Conservation (phyloP, 2,888 invertebrate genomes). For the Protonemura montana region DNA sequence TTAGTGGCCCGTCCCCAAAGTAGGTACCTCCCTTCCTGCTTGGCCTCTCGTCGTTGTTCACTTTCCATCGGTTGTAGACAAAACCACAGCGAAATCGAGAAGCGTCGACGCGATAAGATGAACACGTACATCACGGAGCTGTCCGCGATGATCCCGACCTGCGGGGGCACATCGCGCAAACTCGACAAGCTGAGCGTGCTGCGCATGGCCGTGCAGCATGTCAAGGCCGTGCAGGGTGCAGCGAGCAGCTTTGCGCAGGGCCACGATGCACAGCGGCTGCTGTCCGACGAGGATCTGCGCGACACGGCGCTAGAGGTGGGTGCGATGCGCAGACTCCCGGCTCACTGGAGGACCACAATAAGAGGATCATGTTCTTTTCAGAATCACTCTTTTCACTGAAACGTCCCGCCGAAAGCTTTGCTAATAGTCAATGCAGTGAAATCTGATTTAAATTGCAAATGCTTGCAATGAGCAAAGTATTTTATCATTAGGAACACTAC, state of each 20-base stretch:
- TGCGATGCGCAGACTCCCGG: neutral
- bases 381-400: no score
- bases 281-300: slow-evolving; percentile 88
- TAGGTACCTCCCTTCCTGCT: no score
- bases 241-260: slow-evolving; percentile 78
- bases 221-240: slow-evolving; percentile 75
- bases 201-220: slow-evolving; percentile 92
- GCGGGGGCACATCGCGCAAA: slow-evolving; percentile 90
- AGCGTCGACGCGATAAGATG: slow-evolving; percentile 94
- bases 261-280: slow-evolving; percentile 79
- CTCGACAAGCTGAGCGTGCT: slow-evolving; percentile 90
- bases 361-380: no score
- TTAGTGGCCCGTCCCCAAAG: no score
- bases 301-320: slow-evolving; percentile 78
- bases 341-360: neutral
- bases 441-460: no score
- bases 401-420: no score
- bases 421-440: no score
- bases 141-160: slow-evolving; percentile 91
- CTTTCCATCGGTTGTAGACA: no score
- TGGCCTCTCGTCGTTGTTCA: no score
- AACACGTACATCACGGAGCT: slow-evolving; percentile 93
- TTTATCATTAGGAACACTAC: no score
- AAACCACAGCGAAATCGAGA: slow-evolving; percentile 97
- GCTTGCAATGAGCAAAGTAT: no score